Evolutionary conservation across 2,113 vertebrate species (phyloP).

Genomic region (Dasyornis broadbenti): DNA sequence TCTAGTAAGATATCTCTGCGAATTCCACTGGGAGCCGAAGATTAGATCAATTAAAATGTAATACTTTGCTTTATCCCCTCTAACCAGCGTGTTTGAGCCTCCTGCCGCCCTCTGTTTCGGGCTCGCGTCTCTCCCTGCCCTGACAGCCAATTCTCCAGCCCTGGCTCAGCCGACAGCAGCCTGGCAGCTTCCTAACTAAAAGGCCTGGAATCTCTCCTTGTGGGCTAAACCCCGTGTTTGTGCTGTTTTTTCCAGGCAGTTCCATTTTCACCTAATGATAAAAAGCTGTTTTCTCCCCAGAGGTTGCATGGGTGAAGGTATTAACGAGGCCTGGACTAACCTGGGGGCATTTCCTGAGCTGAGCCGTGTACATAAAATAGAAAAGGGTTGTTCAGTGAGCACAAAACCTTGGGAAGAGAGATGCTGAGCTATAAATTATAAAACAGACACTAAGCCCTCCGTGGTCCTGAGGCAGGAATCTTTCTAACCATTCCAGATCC

Average conservation of each 20-base stretch:
- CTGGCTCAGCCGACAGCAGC: not conserved
- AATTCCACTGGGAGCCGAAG: constrained; percentile 68
- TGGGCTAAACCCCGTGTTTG: constrained; percentile 43
- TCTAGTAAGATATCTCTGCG: constrained; percentile 70
- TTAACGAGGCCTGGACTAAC: not conserved
- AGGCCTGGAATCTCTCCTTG: constrained; percentile 37
- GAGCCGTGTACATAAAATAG: not conserved
- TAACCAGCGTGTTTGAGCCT: constrained; percentile 40
- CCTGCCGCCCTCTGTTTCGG: constrained; percentile 16
- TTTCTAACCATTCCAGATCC: constrained; percentile 42
- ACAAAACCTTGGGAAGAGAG: not conserved
- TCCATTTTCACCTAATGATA: constrained; percentile 62
- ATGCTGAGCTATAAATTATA: constrained; percentile 27
- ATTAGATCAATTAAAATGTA: constrained; percentile 77
- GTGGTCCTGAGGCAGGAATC: constrained; percentile 10
- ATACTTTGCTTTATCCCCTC: constrained; percentile 71
- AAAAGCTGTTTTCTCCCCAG: constrained; percentile 45
- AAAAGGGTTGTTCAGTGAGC: not conserved
- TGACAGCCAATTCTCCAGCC: constrained; percentile 4
- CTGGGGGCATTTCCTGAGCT: not conserved
- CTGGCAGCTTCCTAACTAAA: constrained; percentile 54
- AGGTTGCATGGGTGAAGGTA: not conserved
- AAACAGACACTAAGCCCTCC: not conserved
- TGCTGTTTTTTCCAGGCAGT: constrained; percentile 64
- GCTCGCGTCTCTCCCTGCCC: not conserved